Evolutionary conservation across 1,140 invertebrate species (phyloP).

Genomic region (Drosophila orosa): DNA sequence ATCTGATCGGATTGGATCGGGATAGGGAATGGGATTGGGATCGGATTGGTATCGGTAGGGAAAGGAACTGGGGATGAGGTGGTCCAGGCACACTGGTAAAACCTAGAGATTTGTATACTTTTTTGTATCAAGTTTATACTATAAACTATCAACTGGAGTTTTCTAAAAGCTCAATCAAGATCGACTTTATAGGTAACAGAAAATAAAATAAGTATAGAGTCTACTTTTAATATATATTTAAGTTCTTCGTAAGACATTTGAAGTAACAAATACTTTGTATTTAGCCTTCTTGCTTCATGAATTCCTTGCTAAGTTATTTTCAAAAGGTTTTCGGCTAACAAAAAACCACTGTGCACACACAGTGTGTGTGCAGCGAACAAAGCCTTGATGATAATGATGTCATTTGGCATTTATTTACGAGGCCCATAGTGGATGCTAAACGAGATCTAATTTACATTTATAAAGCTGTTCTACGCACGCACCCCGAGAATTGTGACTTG

Average conservation of each 20-base stretch:
- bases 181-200: too few relatives aligned
- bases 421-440: conserved; percentile 81
- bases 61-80: neutral
- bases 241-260: too few relatives aligned
- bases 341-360: conserved; percentile 29
- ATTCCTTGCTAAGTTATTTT: neutral
- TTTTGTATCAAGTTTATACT: neutral
- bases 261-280: too few relatives aligned
- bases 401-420: conserved; percentile 84
- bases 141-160: too few relatives aligned
- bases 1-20: conserved; percentile 23
- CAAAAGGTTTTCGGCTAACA: neutral
- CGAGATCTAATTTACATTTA: conserved; percentile 84
- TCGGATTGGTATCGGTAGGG: conserved; percentile 8
- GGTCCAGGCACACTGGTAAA: conserved; percentile 17
- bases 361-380: conserved; percentile 48
- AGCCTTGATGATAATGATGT: conserved; percentile 81
- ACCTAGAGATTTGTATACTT: neutral
- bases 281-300: neutral
- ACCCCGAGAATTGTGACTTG: conserved; percentile 61
- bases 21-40: conserved; percentile 10
- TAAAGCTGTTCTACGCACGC: conserved; percentile 83
- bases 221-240: neutral
- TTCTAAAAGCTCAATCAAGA: neutral
- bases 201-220: neutral